Evolutionary conservation across 1,140 invertebrate species (phyloP), one percentile per base, ranked within the genome.

Genomic region (Hylaeus volcanicus): DNA sequence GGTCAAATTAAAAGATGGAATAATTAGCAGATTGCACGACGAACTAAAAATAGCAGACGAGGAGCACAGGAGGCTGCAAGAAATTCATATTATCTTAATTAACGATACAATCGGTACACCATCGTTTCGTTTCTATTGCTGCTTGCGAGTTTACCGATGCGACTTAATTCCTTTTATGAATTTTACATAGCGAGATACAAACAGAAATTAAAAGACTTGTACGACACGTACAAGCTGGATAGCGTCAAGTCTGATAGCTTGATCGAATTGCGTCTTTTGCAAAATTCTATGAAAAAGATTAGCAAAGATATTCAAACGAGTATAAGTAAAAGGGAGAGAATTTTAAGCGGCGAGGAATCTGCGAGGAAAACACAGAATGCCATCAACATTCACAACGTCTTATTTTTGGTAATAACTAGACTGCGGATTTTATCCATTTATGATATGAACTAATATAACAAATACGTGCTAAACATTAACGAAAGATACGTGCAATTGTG

Each of bases 31-130:
- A 41, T 91, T 97, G 45, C 93, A 96, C 70, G 92, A 92, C 39
- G 95, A 96, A 76, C 92, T 97, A 2, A 94, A 96, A 61, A 94
- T 95, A 84, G 94, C 96, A 0, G 96, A 97, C 89, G 92, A 95
- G 14, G 95, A 97, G 91, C 96, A 97, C 84, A 93, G 93, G 11
- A 90, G 94, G 48, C 94, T 95, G 56, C 95, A 96, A 85, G 95
- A 96, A 82, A 94, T 95, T 0, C 96, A 97, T 86, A 95, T 96
- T 55, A 94, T 95, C 76, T 95, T 94, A 60, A 94, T 97, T 26
- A 94, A 95, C 83, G 92, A 94, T 85, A 95, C 96, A 84, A 94
- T 97, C 72, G 94, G 96, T 96, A 51, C 51, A 9, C 51, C 2
- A 51, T 51, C 8, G 11, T 9, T 9, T 6, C 37, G 41, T 12